phyloP scores from a whole-genome alignment of 2,113 vertebrate genomes.

The Leucosticte australis region DNA sequence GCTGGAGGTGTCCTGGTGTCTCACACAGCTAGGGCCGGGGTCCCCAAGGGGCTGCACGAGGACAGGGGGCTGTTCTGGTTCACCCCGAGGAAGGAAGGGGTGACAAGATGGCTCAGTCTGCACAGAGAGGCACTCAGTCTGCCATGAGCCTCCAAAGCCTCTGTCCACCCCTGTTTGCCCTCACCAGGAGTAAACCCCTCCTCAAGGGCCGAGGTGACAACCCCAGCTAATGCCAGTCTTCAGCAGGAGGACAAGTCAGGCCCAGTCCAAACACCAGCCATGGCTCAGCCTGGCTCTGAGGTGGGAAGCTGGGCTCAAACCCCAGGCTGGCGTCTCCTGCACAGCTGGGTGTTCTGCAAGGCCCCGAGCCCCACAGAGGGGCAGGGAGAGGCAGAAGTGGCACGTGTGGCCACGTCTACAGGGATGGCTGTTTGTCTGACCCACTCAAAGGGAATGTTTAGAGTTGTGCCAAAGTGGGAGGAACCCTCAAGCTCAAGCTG shows the following conservation, averaged over 20 bases:
- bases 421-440: accelerated
- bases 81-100: neutral
- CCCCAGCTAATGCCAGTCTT: neutral
- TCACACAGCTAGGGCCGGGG: accelerated
- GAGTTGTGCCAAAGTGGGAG: neutral
- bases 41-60: neutral
- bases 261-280: accelerated
- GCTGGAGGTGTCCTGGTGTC: neutral
- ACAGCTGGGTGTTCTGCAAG: neutral
- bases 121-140: neutral
- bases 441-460: neutral
- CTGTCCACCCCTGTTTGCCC: neutral
- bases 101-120: neutral
- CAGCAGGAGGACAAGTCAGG: neutral
- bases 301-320: neutral
- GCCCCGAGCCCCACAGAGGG: accelerated
- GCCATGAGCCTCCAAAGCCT: neutral
- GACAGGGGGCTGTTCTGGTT: neutral
- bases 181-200: neutral
- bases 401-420: neutral
- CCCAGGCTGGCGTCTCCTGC: neutral
- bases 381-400: neutral
- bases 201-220: neutral
- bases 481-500: neutral
- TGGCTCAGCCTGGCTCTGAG: neutral